phyloP scores from a whole-genome alignment of 2,113 vertebrate genomes.

The Corythaixoides concolor region DNA sequence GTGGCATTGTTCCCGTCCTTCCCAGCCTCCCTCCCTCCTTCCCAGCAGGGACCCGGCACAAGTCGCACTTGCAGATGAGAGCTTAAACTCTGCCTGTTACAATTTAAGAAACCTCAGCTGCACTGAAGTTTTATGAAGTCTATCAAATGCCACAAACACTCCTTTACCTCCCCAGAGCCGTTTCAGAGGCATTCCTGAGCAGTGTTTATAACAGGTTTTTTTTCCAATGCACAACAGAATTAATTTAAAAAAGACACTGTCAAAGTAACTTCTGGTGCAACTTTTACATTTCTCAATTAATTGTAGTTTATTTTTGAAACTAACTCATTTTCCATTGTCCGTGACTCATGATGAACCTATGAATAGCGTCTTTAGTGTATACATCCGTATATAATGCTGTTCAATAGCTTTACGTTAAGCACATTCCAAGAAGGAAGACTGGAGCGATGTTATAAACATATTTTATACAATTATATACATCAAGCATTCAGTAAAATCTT shows the following conservation, averaged over 20 bases:
- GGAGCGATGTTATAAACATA: not conserved
- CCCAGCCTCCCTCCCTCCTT: not conserved
- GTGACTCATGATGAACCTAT: not conserved
- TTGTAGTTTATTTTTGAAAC: not conserved
- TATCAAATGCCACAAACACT: not conserved
- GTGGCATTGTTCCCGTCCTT: slow-evolving; percentile 68
- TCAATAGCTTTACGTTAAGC: not conserved
- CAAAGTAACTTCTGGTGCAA: not conserved
- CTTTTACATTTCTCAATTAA: not conserved
- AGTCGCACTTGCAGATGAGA: slow-evolving; percentile 16
- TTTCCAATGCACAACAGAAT: not conserved
- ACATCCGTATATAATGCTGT: not conserved
- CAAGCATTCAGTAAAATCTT: not conserved
- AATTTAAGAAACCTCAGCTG: not conserved
- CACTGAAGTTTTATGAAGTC: not conserved
- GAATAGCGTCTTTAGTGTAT: not conserved
- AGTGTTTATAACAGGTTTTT: not conserved
- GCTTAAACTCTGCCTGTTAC: not conserved
- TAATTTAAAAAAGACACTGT: not conserved
- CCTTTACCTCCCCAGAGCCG: not conserved
- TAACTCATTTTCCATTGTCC: not conserved
- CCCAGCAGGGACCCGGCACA: slow-evolving; percentile 26
- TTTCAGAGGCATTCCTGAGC: not conserved
- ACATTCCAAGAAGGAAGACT: not conserved
- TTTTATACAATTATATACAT: not conserved